Evolutionary conservation across 2,113 vertebrate genomes (phyloP).

Genomic region (Morone chrysops): DNA sequence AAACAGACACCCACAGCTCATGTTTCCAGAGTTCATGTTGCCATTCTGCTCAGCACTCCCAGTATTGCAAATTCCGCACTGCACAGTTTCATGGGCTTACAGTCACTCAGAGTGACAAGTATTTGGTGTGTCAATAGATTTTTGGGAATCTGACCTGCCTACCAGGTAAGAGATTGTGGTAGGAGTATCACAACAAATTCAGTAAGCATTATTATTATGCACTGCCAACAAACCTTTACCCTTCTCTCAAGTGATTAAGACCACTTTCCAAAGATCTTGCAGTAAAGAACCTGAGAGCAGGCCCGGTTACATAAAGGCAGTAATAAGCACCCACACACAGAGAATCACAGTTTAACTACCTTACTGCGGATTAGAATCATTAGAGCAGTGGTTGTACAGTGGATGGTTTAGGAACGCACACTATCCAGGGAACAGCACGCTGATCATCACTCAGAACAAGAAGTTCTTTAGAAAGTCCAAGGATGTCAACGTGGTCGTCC

Average conservation of each 20-base stretch:
- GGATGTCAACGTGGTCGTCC: background rate
- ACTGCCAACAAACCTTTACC: background rate
- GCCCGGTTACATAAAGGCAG: slow-evolving; percentile 32
- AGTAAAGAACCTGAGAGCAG: background rate
- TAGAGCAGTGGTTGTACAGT: slow-evolving; percentile 17
- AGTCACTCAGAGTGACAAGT: background rate
- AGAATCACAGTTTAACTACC: slow-evolving; percentile 53
- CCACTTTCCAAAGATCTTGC: background rate
- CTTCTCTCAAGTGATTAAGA: background rate
- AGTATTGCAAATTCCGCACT: background rate
- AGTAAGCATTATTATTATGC: too few species aligned
- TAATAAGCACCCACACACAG: slow-evolving; percentile 43
- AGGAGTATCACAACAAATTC: background rate
- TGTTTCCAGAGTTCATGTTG: background rate
- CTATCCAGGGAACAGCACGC: too few species aligned
- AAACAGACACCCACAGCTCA: background rate
- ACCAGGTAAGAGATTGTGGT: background rate
- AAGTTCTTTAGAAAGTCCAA: background rate
- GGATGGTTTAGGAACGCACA: background rate
- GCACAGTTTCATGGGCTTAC: background rate
- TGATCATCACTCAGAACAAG: background rate
- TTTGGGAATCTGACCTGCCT: background rate
- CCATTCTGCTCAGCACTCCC: background rate
- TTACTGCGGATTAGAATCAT: slow-evolving; percentile 39
- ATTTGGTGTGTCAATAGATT: background rate